Evolutionary conservation across 2,113 vertebrate species (phyloP).

Genomic region (Peromyscus maniculatus): DNA sequence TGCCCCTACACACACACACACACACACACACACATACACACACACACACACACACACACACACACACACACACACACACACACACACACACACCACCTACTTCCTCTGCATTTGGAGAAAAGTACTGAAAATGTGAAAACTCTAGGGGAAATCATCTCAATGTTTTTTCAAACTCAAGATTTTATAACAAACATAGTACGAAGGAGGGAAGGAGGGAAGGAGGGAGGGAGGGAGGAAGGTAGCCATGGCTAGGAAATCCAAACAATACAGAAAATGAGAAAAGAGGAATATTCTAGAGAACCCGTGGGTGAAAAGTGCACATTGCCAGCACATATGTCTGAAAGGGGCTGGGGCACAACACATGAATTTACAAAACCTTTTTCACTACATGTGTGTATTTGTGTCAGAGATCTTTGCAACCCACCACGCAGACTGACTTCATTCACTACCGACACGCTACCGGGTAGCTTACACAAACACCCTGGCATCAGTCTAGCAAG

Average conservation of each 20-base stretch:
- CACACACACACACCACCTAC: not conserved
- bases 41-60: not conserved
- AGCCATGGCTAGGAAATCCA: slow-evolving; percentile 33
- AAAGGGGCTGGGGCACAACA: not conserved
- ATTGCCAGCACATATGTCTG: not conserved
- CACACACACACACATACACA: not conserved
- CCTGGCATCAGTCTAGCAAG: slow-evolving; percentile 37
- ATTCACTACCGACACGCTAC: slow-evolving; percentile 39
- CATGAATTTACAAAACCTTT: slow-evolving; percentile 14
- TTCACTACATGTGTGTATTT: not conserved
- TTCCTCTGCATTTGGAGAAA: slow-evolving; percentile 11
- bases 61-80: not conserved
- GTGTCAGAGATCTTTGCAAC: not conserved
- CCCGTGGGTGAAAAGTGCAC: not conserved
- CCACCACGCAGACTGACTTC: slow-evolving; percentile 6
- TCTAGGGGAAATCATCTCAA: not conserved
- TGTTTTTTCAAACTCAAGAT: not conserved
- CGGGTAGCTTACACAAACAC: slow-evolving; percentile 13
- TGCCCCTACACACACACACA: not conserved
- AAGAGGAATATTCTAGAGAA: not conserved
- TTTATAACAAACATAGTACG: slow-evolving; percentile 23
- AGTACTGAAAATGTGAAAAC: not conserved
- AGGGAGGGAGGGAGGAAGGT: too few species aligned
- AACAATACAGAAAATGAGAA: slow-evolving; percentile 2
- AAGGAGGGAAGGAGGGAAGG: too few species aligned